Evolutionary conservation across 2,888 invertebrate genomes (phyloP).

Genomic region (Tinea trinotella): DNA sequence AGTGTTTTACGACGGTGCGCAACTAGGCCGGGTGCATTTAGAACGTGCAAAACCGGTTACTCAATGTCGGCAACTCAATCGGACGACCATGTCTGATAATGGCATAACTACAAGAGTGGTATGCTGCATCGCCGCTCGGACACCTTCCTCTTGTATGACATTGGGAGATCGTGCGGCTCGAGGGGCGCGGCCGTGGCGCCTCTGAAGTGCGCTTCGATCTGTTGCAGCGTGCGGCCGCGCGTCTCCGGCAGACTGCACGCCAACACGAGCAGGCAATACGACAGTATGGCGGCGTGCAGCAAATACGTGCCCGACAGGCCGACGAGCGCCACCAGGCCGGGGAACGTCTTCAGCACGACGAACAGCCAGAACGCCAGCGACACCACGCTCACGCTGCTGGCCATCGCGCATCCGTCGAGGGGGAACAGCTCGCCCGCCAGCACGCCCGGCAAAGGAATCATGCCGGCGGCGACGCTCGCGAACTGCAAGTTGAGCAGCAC

Average conservation of each 20-base stretch:
- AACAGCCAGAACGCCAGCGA: slow-evolving; percentile 73
- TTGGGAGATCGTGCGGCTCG: slow-evolving; percentile 25
- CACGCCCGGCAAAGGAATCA: slow-evolving; percentile 77
- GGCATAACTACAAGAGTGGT: slow-evolving; percentile 28
- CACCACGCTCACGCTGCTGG: slow-evolving; percentile 73
- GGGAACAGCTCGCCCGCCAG: slow-evolving; percentile 80
- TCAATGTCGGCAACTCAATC: no score
- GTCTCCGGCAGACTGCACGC: slow-evolving; percentile 76
- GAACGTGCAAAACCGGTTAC: no score
- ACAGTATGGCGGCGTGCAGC: slow-evolving; percentile 65
- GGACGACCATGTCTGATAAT: no score
- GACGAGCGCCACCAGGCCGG: slow-evolving; percentile 55
- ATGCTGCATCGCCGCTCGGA: slow-evolving; percentile 36
- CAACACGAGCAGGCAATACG: slow-evolving; percentile 64
- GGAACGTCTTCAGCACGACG: slow-evolving; percentile 73
- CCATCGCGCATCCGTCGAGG: slow-evolving; percentile 70
- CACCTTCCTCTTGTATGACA: slow-evolving; percentile 38
- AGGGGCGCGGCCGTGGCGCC: slow-evolving; percentile 38
- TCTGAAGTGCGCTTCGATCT: slow-evolving; percentile 74
- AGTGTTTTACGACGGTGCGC: no score
- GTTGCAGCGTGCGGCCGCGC: slow-evolving; percentile 73
- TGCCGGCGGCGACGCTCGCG: slow-evolving; percentile 68
- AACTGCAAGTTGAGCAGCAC: slow-evolving; percentile 67
- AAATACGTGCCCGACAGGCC: slow-evolving; percentile 72
- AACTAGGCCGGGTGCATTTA: no score